These are phyloP conservation scores for Perccottus glenii DNA, from an alignment of 2,113 vertebrate species.

Conservation along the genomic window DNA sequence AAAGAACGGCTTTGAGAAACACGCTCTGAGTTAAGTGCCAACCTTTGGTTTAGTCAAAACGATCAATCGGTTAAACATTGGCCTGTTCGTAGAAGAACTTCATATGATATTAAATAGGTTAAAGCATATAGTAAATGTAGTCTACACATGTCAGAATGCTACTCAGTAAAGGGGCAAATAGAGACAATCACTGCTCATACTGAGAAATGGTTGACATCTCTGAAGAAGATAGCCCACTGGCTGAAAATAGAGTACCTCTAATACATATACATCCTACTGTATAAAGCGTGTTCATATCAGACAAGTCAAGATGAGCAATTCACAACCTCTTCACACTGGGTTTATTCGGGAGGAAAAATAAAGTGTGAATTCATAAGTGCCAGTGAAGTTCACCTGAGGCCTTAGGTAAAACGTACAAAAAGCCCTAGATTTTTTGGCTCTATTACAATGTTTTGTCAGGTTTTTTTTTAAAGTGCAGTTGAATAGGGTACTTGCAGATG, in stretches of 20 bases:
- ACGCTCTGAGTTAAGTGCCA: constrained; percentile 72
- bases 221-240: constrained; percentile 65
- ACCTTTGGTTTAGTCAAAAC: constrained; percentile 81
- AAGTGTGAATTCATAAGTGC: constrained; percentile 55
- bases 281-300: constrained; percentile 67
- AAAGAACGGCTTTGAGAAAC: constrained; percentile 45
- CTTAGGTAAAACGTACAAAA: constrained; percentile 57
- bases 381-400: constrained; percentile 74
- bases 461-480: background rate
- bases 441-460: background rate
- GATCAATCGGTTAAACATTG: constrained; percentile 66
- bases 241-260: constrained; percentile 73
- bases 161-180: constrained; percentile 43
- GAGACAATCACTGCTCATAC: no score
- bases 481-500: background rate
- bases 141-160: constrained; percentile 58
- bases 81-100: constrained; percentile 11
- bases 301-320: constrained; percentile 51
- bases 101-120: constrained; percentile 44
- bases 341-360: constrained; percentile 47
- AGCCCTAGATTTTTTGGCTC: constrained; percentile 15
- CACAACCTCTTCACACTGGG: constrained; percentile 42
- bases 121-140: constrained; percentile 65
- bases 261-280: constrained; percentile 65
- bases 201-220: constrained; percentile 69